phyloP scores from a whole-genome alignment of 2,113 vertebrate species.

The Aegotheles bennettii region DNA sequence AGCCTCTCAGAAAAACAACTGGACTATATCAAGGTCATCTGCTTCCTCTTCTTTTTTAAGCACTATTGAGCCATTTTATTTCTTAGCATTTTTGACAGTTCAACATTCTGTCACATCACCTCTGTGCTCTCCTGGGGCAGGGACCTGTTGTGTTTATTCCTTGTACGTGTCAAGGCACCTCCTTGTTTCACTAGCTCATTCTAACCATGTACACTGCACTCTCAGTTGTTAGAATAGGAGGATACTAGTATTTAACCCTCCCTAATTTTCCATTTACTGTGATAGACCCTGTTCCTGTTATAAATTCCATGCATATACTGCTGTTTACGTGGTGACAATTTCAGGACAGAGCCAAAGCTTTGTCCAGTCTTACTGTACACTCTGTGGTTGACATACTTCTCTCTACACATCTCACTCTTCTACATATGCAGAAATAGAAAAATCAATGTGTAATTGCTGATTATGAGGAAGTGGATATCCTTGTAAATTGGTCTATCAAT shows the following conservation, averaged over 20 bases:
- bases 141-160: background rate
- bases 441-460: background rate
- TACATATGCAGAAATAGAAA: background rate
- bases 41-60: background rate
- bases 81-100: background rate
- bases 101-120: accelerated
- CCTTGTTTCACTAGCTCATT: background rate
- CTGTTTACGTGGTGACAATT: background rate
- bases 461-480: background rate
- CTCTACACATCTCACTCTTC: background rate
- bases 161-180: background rate
- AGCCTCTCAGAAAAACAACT: background rate
- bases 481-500: background rate
- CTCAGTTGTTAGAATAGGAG: background rate
- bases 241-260: background rate
- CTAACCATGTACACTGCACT: background rate
- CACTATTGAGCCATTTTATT: background rate
- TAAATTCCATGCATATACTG: background rate
- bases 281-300: background rate
- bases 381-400: background rate
- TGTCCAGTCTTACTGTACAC: background rate
- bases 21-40: background rate
- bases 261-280: background rate
- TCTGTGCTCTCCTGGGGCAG: background rate
- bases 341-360: background rate